Conservation (phyloP, 2,113 vertebrate genomes). For the Psilopogon haemacephalus region DNA sequence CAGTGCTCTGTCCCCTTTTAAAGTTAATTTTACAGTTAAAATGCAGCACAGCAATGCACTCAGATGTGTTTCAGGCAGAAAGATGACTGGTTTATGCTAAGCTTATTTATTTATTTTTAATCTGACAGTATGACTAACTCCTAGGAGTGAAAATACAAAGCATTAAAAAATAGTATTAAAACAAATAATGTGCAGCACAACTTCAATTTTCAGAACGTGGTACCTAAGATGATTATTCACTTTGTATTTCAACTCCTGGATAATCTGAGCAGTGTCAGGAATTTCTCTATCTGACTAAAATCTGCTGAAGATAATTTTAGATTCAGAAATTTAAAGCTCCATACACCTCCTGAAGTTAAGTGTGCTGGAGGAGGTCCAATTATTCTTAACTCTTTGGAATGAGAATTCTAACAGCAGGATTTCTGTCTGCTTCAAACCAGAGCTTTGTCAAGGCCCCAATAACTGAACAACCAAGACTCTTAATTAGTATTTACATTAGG, state of each 20-base stretch:
- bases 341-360: not conserved
- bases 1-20: not conserved
- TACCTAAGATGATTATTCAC: not conserved
- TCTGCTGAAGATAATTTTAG: not conserved
- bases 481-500: not conserved
- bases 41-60: not conserved
- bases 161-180: not conserved
- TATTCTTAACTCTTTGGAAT: not conserved
- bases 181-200: not conserved
- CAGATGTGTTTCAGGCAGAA: not conserved
- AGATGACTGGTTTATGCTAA: not conserved
- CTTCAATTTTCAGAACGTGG: not conserved
- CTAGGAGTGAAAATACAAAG: not conserved
- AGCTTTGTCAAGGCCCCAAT: not conserved
- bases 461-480: not conserved
- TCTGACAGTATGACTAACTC: not conserved
- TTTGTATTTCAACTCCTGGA: not conserved
- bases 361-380: rapidly evolving
- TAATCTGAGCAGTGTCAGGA: not conserved
- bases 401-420: not conserved
- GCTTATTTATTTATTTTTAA: not conserved
- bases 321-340: not conserved
- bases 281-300: not conserved
- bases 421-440: not conserved
- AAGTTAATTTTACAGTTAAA: constrained; percentile 5